Evolutionary conservation across 2,888 invertebrate genomes (phyloP).

Genomic region (Matsumyia berberina): DNA sequence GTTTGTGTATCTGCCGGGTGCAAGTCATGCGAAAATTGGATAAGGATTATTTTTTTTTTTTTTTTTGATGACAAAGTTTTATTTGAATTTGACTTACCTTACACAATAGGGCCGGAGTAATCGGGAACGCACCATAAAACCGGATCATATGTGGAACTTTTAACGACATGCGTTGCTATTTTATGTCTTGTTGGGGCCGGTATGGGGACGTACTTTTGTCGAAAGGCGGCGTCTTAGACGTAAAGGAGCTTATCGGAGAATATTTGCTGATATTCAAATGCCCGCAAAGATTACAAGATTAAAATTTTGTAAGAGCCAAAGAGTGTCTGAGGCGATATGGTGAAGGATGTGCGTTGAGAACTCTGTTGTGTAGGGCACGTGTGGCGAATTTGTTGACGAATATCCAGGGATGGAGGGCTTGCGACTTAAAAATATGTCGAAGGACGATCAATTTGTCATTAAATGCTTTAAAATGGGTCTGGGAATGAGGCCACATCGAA

Average conservation of each 20-base stretch:
- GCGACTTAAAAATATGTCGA: no score
- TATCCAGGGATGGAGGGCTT: no score
- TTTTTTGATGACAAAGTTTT: slow-evolving; percentile 44
- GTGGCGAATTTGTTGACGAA: no score
- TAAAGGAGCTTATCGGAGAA: slow-evolving; percentile 22
- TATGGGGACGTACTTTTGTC: slow-evolving; percentile 15
- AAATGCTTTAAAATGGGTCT: no score
- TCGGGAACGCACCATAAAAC: slow-evolving; percentile 49
- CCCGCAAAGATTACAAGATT: not conserved
- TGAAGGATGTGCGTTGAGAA: no score
- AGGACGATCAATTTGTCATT: no score
- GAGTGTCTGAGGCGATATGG: no score
- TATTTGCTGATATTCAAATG: slow-evolving; percentile 37
- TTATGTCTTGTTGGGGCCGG: slow-evolving; percentile 8
- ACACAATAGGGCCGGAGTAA: slow-evolving; percentile 32
- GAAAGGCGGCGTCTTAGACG: slow-evolving; percentile 7
- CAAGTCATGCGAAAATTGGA: slow-evolving; percentile 51
- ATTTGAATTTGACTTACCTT: slow-evolving; percentile 58
- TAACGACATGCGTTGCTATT: slow-evolving; percentile 45
- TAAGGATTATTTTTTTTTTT: slow-evolving; percentile 44
- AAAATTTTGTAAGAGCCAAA: no score
- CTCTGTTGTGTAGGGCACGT: no score
- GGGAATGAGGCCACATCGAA: no score
- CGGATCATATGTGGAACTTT: slow-evolving; percentile 48
- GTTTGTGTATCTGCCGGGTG: slow-evolving; percentile 6